Percentiles rank a stretch among this genome's conserved stretches.
Evolutionary conservation across 2,888 invertebrate genomes (phyloP).

Genomic region (Thereva nobilitata): DNA sequence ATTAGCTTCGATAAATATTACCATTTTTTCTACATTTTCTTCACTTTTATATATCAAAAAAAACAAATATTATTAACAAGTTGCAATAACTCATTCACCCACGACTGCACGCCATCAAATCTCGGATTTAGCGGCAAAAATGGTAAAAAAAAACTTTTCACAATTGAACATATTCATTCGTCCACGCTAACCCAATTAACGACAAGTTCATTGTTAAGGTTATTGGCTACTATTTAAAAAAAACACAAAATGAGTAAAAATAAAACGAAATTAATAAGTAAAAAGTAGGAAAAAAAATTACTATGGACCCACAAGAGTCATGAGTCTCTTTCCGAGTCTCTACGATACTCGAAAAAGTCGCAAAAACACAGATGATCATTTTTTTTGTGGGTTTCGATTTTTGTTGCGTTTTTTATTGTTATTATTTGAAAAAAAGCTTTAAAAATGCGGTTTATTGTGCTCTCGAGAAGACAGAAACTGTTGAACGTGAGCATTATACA

Average conservation of each 20-base stretch:
- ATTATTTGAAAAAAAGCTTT: constrained; percentile 11
- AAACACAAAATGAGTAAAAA: constrained; percentile 10
- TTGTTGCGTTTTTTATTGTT: constrained; percentile 16
- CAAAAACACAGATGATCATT: not conserved
- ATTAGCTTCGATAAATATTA: too few relatives aligned
- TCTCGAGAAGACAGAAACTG: not conserved
- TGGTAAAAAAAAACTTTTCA: too few relatives aligned
- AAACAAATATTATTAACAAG: too few relatives aligned
- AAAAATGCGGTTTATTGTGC: constrained; percentile 17
- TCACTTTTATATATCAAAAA: too few relatives aligned
- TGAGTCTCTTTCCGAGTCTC: too few relatives aligned
- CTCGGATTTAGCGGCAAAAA: too few relatives aligned
- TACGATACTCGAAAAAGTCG: too few relatives aligned
- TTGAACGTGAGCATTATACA: not conserved
- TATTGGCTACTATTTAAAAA: not conserved
- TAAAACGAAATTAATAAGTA: constrained; percentile 1
- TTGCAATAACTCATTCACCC: too few relatives aligned
- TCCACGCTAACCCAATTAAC: not conserved
- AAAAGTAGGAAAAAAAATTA: not conserved
- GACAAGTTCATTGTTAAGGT: constrained; percentile 30
- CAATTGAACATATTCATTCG: too few relatives aligned
- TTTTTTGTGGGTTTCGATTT: constrained; percentile 3
- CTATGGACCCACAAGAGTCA: too few relatives aligned
- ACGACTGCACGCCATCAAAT: too few relatives aligned
- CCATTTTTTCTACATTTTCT: too few relatives aligned